phyloP scores from a whole-genome alignment of 2,888 invertebrate genomes.

The Oxytorus armatus region DNA sequence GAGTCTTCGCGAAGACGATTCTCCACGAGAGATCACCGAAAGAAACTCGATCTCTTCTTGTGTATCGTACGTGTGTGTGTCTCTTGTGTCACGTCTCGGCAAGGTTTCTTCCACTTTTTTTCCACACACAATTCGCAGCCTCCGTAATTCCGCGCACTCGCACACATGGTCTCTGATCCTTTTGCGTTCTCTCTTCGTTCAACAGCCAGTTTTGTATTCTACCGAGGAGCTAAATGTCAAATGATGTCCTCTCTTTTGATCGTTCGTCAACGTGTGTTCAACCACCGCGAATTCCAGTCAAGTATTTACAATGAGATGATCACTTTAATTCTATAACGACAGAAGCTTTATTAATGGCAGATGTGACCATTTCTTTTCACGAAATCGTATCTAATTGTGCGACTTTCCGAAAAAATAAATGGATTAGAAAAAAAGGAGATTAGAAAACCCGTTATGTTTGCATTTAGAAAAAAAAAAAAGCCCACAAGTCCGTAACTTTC shows the following conservation, averaged over 20 bases:
- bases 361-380: not conserved
- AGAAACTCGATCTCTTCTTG: slow-evolving; percentile 67
- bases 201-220: slow-evolving; percentile 23
- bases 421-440: too few species aligned
- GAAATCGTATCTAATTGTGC: not conserved
- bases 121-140: slow-evolving; percentile 40
- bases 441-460: too few species aligned
- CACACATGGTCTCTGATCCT: slow-evolving; percentile 24
- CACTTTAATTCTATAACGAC: not conserved
- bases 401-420: too few species aligned
- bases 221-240: slow-evolving; percentile 42
- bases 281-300: slow-evolving; percentile 8
- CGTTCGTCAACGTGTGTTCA: slow-evolving; percentile 38
- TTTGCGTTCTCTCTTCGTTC: slow-evolving; percentile 33
- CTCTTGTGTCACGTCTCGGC: slow-evolving; percentile 42
- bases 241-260: slow-evolving; percentile 21
- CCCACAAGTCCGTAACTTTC: not conserved
- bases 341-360: slow-evolving; percentile 3
- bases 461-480: slow-evolving; percentile 6
- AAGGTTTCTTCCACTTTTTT: slow-evolving; percentile 70
- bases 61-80: too few species aligned
- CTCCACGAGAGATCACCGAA: slow-evolving; percentile 29
- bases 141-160: slow-evolving; percentile 36
- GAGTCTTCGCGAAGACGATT: slow-evolving; percentile 35
- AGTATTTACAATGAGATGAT: not conserved